Base-by-base conservation (phyloP, 2,888 invertebrate genomes). In the Timema podura region DNA sequence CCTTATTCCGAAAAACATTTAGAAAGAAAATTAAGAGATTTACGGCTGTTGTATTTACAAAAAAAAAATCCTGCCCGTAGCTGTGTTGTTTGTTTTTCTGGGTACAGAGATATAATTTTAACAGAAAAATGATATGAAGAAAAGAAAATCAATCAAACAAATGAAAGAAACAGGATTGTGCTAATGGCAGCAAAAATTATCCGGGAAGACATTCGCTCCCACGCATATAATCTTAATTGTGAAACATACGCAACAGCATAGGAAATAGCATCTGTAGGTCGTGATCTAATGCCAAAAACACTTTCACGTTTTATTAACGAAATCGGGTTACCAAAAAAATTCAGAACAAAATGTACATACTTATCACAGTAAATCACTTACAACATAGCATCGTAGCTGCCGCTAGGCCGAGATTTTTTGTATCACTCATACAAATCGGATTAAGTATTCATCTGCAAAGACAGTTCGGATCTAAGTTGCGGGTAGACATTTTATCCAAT, bases 121-220 rank as follows among this genome's bases (percentile, higher is more conserved):
- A 54, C n/a, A 11, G 54, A 54, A 13, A 54, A 54, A 11, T 54
- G 8, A 6, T 54, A 54, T 6, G 11, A 13, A 54, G 54, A 54
- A 54, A 54, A 13, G 54, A 54, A 54, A 54, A 54, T 15, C 8
- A 11, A 13, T 54, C 11, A 54, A 54, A 54, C 9, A 54, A 16
- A 54, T 11, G 5, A 54, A 54, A 54, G 54, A 54, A 8, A 54
- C 2, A 54, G 54, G 54, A 54, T 54, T 54, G 54, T 5, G n/a
- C 54, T 54, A 8, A 54, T 13, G 54, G 54, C 54, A 3, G 54
- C 54, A 8, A 54, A 54, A 54, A 54, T 54, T 13, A 54, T 54
- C 54, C 54, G 54, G 9, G 54, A 54, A 54, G 54, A 54, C n/a
- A 54, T 54, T 54, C 54, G 54, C n/a, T 54, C 9, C 6, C 54